A percentile compares a stretch with the other conserved stretches of the same genome.
Conservation (phyloP, 2,888 invertebrate genomes). For the Trachelus stipa region DNA sequence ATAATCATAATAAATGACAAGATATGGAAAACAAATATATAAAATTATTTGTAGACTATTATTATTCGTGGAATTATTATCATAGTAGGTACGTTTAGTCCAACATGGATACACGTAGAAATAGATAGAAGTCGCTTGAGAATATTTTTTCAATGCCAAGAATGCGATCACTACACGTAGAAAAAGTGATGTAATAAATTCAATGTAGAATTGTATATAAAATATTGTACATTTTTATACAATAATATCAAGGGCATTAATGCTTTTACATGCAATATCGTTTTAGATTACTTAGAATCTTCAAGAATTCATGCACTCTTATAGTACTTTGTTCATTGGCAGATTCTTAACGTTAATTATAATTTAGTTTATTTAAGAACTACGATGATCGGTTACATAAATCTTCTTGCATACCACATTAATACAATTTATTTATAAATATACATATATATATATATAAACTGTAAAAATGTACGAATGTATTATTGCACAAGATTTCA, state of each 20-base stretch:
- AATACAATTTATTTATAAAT: neutral
- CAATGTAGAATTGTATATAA: constrained; percentile 35
- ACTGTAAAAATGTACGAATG: neutral
- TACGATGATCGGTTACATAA: neutral
- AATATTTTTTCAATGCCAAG: constrained; percentile 47
- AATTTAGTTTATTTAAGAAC: neutral
- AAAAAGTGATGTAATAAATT: constrained; percentile 41
- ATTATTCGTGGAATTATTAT: constrained; percentile 11
- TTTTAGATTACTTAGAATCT: neutral
- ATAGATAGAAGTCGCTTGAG: constrained; percentile 36
- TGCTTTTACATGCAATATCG: neutral
- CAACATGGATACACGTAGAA: neutral
- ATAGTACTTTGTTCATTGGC: neutral
- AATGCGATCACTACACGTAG: constrained; percentile 34
- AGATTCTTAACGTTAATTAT: neutral
- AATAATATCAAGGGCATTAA: constrained; percentile 4
- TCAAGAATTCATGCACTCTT: neutral
- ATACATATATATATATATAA: too few relatives aligned
- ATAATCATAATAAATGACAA: constrained; percentile 18
- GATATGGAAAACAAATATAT: constrained; percentile 16
- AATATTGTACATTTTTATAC: constrained; percentile 2
- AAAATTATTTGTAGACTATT: constrained; percentile 12
- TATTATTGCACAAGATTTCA: neutral
- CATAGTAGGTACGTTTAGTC: neutral
- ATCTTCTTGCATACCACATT: neutral